Evolutionary conservation across 1,140 invertebrate species (phyloP).

Genomic region (Drosophila leontia): DNA sequence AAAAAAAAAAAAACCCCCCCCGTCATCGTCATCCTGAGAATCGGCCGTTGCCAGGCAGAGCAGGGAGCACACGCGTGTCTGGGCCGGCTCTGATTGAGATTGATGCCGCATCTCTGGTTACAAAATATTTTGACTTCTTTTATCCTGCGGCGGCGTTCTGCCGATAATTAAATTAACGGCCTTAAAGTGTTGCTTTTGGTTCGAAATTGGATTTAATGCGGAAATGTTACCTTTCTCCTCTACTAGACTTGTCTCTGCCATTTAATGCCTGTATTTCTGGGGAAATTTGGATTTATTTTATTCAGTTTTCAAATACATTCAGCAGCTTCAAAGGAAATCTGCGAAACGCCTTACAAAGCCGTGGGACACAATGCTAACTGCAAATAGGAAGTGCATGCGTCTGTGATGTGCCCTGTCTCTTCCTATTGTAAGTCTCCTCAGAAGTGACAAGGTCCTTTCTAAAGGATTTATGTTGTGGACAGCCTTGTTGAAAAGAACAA

Average conservation of each 20-base stretch:
- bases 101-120: slow-evolving; percentile 70
- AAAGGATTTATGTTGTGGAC: not conserved
- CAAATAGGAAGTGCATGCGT: not conserved
- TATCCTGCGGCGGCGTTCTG: slow-evolving; percentile 57
- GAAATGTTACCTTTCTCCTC: not conserved
- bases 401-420: slow-evolving; percentile 11
- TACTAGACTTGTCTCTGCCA: not conserved
- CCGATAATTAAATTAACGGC: slow-evolving; percentile 72
- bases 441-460: slow-evolving; percentile 9
- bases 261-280: slow-evolving; percentile 2
- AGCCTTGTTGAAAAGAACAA: not conserved
- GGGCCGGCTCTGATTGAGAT: slow-evolving; percentile 58
- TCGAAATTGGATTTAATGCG: slow-evolving; percentile 23
- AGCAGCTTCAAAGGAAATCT: slow-evolving; percentile 25
- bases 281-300: slow-evolving; percentile 58
- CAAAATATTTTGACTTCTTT: slow-evolving; percentile 81
- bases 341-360: slow-evolving; percentile 48
- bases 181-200: slow-evolving; percentile 54
- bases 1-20: too few species aligned
- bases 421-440: slow-evolving; percentile 9
- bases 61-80: slow-evolving; percentile 69
- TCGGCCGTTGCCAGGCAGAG: slow-evolving; percentile 45
- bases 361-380: slow-evolving; percentile 33
- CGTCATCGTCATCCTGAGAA: slow-evolving; percentile 1
- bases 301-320: slow-evolving; percentile 10